Evolutionary conservation across 2,888 invertebrate genomes (phyloP), one percentile per base, ranked within the genome.

Genomic region (Matsumyia berberina): DNA sequence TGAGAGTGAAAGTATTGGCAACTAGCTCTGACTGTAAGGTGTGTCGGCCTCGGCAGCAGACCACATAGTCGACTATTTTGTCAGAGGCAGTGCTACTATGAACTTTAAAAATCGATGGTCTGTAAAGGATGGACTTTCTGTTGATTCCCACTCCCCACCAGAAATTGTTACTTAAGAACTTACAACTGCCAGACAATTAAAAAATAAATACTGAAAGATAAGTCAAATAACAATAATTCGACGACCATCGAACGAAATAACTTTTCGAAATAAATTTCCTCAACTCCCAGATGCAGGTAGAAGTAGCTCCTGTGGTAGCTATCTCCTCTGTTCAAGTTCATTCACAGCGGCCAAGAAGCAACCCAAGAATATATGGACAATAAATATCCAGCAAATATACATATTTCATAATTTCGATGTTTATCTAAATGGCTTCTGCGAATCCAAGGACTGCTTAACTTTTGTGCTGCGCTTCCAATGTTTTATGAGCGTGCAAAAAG

Each of bases 361-460:
- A 29, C 8, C 35, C 39, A 15, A 76, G 35, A 76, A 55, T 57
- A 42, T 67, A 69, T 74, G 64, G 49, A 69, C 62, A 80, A 80
- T 76, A 85, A 80, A 85, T 85, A 70, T 46, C 66, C 51, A 70
- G 60, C 70, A 76, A 76, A 80, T 76, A 85, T 24, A 24, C 24
- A 24, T 85, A 85, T 85, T 70, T 85, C 85, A 85, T 80, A 85
- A 80, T 55, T 79, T 53, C 51, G 85, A 85, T 85, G 31, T 15
- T 70, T 46, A 85, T 85, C 85, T 85, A 74, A 85, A 85, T 85
- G 85, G 85, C 53, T 85, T 80, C 80, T 76, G 69, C 60, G 42
- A 80, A 80, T 74, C 66, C 64, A 70, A 85, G 70, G 80, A 74
- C 70, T 19, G 44, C 29, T 37, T 49, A 8, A 57, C n/a, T 44